Base-by-base conservation (phyloP, 1,140 invertebrate species). In the Drosophila tani region DNA sequence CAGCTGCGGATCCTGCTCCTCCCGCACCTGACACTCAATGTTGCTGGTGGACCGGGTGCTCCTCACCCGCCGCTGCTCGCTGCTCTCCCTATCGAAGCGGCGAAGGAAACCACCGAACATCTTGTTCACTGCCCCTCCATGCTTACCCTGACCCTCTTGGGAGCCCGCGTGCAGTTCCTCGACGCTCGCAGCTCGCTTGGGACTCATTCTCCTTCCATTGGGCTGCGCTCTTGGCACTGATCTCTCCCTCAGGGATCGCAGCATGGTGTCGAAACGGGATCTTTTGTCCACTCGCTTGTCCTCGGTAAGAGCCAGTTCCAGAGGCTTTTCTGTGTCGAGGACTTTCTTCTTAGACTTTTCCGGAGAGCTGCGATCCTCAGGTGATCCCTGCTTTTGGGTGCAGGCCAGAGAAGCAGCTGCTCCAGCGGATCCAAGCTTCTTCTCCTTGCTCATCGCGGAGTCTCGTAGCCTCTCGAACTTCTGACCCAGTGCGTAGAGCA, bases 91-190 rank as follows among this genome's bases (percentile, higher is more conserved):
- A 84, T 95, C 96, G 79, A 95, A 94, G 81, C 95, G 96, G 65
- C 95, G 96, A 75, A 97, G 96, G 1, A 97, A 90, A 0, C 84
- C 84, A 4, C 96, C 96, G 19, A 97, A 92, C 59, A 97, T 95
- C 75, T 95, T 92, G 93, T 96, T 91, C 83, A 96, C 87, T 92
- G 95, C 93, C 79, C 94, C 94, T 82, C 94, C 94, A 5, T 55
- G 60, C 27, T 81, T 87, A 93, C 94, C 79, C 91, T 93, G 70
- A 75, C 81, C 79, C 59, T 58, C 64, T 94, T 95, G 79, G 91
- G 93, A 68, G 70, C 83, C 82, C 53, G 81, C 93, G 4, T 94
- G 93, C 19, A 96, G 93, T 81, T 96, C 94, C 64, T 96, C 95
- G 5, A 95, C 94, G 19, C 96, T 96, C 2, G 95, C 94, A 3